Base-by-base conservation (phyloP, 2,797 vertebrate genomes). In the Capromys pilorides region DNA sequence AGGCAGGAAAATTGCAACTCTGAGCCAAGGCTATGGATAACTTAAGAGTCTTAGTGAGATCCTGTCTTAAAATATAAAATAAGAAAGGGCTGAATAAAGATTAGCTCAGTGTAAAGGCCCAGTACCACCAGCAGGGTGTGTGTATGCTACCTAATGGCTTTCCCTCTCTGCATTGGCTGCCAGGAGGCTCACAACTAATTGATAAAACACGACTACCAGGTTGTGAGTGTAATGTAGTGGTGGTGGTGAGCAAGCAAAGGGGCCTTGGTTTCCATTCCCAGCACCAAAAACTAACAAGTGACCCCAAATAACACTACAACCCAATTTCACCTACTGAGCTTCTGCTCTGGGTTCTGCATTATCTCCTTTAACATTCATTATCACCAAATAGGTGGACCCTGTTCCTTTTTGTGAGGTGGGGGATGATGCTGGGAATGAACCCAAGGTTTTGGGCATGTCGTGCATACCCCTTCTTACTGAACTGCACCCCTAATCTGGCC, bases 101-200 rank as follows among this genome's bases (percentile, higher is more conserved):
- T 51, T 51, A 78, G 75, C 45, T 51, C 16, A 51, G 45, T 51
- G 28, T 45, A 78, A 78, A 51, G 75, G 75, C 75, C 75, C 45
- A 78, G 75, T 51, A 78, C 45, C 41, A 49, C 24, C 24, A 45
- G 26, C 39, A 75, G 71, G 39, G 39, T 14, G 71, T 24, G n/a
- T 41, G 36, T 2, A 36, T 51, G 54, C 86, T 85, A 54, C 66
- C 13, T 39, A 54, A 71, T 92, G 36, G 19, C 49, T 93, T 95
- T 94, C 62, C 54, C 19, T 95, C 33, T 85, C 86, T 57, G 19
- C 67, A 5, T 0, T n/a, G 61, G 67, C 85, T 85, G 3, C 78
- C 73, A 77, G 94, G 91, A 92, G 54, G 85, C 86, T 94, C 91
- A 62, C 36, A 86, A 51, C n/a, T 89, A n/a, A 82, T 54, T 83